Base-by-base conservation (phyloP, 2,113 vertebrate species). In the Calonectris borealis region DNA sequence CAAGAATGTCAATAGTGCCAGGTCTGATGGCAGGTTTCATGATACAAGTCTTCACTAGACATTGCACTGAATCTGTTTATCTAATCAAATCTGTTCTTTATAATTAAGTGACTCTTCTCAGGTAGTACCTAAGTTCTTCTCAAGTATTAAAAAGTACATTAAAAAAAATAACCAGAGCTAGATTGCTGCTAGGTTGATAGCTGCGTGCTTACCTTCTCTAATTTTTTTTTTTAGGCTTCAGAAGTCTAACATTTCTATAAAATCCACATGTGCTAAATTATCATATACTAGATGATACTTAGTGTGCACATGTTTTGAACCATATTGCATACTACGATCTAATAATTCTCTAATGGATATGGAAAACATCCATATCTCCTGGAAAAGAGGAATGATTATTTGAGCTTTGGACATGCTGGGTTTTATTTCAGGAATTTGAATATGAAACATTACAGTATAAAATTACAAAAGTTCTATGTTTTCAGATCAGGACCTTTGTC, bases 401-500 rank as follows among this genome's bases (percentile, higher is more conserved):
- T 8, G 27, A 61, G 36, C 57, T 92, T 55, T 93, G 76, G 27
- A 8, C 7, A 1, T 16, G 6, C 13, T 58, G 26, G 22, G 9
- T 22, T 90, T 88, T 71, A 11, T 70, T 13, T 83, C 40, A n/a
- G 54, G 34, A 73, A 93, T 76, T 49, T 86, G 48, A 75, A 40
- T 52, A 42, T 89, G 90, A 64, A 75, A 78, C 38, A 76, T 49
- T 54, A 8, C 16, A 13, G 42, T 29, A 36, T 38, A 36, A 91
- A 93, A 95, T 61, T 38, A 88, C 32, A 64, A 19, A 83, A 95
- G 55, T 82, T 94, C 46, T 83, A 1, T 94, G 60, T 68, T 92
- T 96, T 94, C 27, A 71, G 46, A 54, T 95, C 21, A 58, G 73
- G 76, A 88, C 25, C n/a, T 81, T 96, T 88, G 55, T 68, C 65